phyloP scores from a whole-genome alignment of 2,797 vertebrate species.

The Acanthurus lineatus region DNA sequence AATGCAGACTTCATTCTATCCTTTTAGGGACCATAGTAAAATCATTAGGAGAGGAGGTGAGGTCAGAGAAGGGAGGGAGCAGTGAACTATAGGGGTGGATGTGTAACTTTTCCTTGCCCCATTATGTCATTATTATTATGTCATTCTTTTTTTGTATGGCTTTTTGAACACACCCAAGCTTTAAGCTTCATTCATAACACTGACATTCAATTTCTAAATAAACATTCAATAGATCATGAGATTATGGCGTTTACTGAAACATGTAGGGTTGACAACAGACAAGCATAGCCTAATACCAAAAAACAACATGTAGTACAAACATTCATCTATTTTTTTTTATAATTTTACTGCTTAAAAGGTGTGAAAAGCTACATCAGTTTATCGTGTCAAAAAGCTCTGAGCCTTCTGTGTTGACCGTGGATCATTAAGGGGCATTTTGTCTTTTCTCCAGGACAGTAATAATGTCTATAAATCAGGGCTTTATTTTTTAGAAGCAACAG shows the following conservation, averaged over 20 bases:
- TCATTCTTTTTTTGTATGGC: no score
- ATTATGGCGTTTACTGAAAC: no score
- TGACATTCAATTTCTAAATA: no score
- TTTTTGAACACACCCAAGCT: no score
- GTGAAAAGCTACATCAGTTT: background rate
- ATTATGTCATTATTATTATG: background rate
- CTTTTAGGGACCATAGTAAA: background rate
- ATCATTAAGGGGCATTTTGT: background rate
- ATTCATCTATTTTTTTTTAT: no score
- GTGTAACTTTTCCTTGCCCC: background rate
- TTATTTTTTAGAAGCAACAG: background rate
- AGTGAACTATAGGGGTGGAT: background rate
- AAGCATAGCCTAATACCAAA: no score
- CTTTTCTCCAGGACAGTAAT: background rate
- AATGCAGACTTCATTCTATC: background rate
- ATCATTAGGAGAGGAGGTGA: background rate
- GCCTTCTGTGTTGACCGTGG: background rate
- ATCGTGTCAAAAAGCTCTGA: background rate
- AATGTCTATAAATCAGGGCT: background rate
- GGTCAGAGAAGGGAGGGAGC: background rate
- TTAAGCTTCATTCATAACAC: no score
- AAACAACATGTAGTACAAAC: no score
- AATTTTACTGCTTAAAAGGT: no score
- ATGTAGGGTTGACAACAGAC: no score
- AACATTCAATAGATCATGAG: no score